Evolutionary conservation across 1,140 invertebrate genomes (phyloP), one percentile per base, ranked within the genome.

Genomic region (Drosophila pallidifrons): DNA sequence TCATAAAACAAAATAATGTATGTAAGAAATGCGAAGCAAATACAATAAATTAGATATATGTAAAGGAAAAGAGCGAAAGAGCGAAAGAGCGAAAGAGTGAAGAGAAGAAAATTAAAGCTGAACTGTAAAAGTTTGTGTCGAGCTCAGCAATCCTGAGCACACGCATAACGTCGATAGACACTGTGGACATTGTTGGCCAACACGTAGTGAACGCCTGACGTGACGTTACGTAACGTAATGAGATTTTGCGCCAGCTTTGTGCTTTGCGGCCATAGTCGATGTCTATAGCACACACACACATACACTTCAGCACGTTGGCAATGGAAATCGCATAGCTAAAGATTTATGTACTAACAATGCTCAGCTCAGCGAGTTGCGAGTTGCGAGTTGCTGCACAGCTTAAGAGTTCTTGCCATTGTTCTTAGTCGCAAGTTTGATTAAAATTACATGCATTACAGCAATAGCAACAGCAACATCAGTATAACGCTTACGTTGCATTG

Each of bases 221-320:
- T 85, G 64, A 81, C 73, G 65, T 77, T 80, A 74, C 81, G 77
- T 81, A 77, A 83, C 81, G 81, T 85, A 85, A 85, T 85, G 81
- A 77, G 81, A 83, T 85, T 83, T 81, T 83, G 73, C 68, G 77
- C 74, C 81, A 83, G 81, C 77, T 81, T 83, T 83, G 81, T 82
- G 81, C 73, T 75, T 59, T 69, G 75, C 61, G 49, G 60, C 68
- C 63, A 55, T 46, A 55, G 20, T 13, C 52, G 16, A 35, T 38
- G 16, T 30, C 28, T 55, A 52, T 6, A 30, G 49, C 49, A 25
- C 20, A 25, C 20, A 25, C 13, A 28, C 8, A 4, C 49, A 51
- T 38, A n/a, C 20, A 45, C 47, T 25, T 13, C 49, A 46, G 30
- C 59, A 32, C 46, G 11, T 10, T 32, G 28, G 52, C 54, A 59